A percentile compares a stretch with the other conserved stretches of the same genome.
Conservation (phyloP, 2,797 vertebrate genomes). For the Danionella dracula region DNA sequence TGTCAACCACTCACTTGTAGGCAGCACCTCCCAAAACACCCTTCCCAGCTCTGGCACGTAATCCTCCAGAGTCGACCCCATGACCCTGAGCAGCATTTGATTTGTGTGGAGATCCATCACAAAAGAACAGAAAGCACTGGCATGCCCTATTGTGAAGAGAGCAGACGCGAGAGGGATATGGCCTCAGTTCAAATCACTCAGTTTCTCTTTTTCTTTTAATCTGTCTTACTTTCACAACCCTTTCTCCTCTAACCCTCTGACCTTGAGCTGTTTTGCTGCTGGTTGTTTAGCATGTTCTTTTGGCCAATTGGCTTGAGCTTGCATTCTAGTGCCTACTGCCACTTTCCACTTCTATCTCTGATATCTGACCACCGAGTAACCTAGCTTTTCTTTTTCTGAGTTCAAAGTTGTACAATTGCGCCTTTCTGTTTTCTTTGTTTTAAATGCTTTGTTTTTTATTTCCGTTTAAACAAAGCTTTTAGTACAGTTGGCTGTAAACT, state of each 20-base stretch:
- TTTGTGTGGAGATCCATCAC: slow-evolving; percentile 68
- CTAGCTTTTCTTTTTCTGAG: no score
- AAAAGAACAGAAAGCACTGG: slow-evolving; percentile 56
- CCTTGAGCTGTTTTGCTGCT: slow-evolving; percentile 53
- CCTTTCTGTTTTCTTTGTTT: no score
- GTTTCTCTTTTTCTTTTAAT: slow-evolving; percentile 39
- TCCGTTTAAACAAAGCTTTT: not conserved
- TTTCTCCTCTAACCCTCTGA: slow-evolving; percentile 31
- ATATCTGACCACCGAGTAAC: not conserved
- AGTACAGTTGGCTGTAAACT: no score
- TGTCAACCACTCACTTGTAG: slow-evolving; percentile 33
- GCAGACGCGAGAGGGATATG: slow-evolving; percentile 29
- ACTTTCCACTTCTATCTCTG: not conserved
- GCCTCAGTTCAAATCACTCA: slow-evolving; percentile 35
- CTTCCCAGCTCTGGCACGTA: slow-evolving; percentile 20
- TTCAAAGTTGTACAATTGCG: no score
- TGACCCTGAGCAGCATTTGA: slow-evolving; percentile 58
- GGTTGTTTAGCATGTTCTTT: slow-evolving; percentile 43
- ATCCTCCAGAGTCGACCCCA: slow-evolving; percentile 50
- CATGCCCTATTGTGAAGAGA: slow-evolving; percentile 58
- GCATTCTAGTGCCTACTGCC: not conserved
- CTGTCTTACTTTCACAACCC: not conserved
- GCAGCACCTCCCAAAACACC: slow-evolving; percentile 44
- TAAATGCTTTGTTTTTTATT: slow-evolving; percentile 41
- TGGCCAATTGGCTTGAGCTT: slow-evolving; percentile 7